Conservation (phyloP, 2,113 vertebrate genomes). For the Chamaetylas fuelleborni region DNA sequence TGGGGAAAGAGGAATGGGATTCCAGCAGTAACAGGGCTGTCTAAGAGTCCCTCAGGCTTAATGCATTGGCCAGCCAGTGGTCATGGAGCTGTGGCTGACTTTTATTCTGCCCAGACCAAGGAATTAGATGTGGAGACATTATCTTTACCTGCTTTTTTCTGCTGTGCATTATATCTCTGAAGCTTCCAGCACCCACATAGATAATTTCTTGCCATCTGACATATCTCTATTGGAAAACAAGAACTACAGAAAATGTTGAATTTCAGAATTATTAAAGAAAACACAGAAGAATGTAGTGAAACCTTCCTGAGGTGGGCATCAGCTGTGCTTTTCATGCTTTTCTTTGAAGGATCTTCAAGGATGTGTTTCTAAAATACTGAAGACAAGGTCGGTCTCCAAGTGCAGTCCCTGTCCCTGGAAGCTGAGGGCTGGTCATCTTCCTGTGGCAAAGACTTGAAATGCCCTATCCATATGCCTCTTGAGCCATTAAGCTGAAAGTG, state of each 20-base stretch:
- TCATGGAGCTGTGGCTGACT: not conserved
- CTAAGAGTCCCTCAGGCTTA: not conserved
- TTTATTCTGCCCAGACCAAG: not conserved
- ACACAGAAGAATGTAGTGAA: not conserved
- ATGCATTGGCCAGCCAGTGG: not conserved
- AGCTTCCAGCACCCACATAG: not conserved
- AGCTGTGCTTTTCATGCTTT: not conserved
- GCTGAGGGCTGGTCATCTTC: not conserved
- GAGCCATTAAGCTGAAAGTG: not conserved
- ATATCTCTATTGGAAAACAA: not conserved
- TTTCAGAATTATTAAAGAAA: not conserved
- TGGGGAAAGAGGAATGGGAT: not conserved
- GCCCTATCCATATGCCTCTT: not conserved
- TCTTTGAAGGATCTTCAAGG: not conserved
- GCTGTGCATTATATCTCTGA: not conserved
- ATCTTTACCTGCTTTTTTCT: not conserved
- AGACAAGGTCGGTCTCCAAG: not conserved
- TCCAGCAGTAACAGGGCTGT: rapidly evolving
- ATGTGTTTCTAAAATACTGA: not conserved
- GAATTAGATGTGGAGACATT: not conserved
- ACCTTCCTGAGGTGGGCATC: not conserved
- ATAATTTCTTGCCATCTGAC: not conserved
- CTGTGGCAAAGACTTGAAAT: not conserved
- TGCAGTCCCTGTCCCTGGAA: not conserved
- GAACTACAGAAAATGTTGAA: not conserved